Conservation (phyloP, 2,113 vertebrate species). For the Peromyscus californicus region DNA sequence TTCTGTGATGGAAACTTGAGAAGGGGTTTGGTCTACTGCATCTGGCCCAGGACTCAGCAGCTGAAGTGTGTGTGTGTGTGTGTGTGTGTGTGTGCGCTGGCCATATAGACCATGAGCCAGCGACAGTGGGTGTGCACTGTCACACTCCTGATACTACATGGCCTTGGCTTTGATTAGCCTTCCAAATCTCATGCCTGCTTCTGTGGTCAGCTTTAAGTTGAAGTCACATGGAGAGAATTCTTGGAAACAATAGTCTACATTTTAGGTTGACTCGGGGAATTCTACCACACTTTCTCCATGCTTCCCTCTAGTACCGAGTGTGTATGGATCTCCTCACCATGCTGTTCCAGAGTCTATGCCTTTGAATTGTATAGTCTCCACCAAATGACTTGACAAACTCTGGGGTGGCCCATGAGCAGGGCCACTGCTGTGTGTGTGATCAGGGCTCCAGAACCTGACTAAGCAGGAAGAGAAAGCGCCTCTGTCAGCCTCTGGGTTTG, state of each 20-base stretch:
- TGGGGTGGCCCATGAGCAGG: background rate
- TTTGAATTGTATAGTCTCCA: background rate
- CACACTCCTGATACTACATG: fast-evolving
- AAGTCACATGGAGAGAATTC: background rate
- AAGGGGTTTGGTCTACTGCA: background rate
- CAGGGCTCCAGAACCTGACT: background rate
- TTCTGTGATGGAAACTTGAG: background rate
- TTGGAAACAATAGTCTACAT: background rate
- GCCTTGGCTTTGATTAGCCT: background rate
- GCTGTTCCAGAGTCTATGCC: background rate
- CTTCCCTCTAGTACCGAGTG: background rate
- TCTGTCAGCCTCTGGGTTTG: background rate
- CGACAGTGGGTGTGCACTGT: fast-evolving
- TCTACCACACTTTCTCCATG: no score
- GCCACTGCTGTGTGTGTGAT: fast-evolving
- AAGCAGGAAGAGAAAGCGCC: background rate
- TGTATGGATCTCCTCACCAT: no score
- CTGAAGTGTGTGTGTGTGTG: background rate
- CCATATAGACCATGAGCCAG: background rate
- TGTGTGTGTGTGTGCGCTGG: no score
- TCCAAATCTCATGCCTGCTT: background rate
- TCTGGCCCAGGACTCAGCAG: background rate
- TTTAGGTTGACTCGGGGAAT: background rate
- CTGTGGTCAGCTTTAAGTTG: background rate
- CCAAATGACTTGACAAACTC: background rate